phyloP scores from a whole-genome alignment of 2,797 vertebrate species.

The Liparis tanakae region DNA sequence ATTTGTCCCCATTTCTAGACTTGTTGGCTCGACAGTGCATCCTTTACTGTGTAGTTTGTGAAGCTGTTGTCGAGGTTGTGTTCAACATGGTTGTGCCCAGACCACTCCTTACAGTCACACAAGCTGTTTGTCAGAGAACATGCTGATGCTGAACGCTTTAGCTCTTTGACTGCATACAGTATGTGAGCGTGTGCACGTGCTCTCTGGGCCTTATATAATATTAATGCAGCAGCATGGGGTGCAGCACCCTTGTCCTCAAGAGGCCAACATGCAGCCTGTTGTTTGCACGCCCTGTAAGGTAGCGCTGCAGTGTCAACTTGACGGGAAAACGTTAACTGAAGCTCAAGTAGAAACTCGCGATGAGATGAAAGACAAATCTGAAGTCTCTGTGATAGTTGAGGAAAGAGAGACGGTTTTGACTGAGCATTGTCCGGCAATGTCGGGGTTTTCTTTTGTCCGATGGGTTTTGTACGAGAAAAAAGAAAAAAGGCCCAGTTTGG shows the following conservation, averaged over 20 bases:
- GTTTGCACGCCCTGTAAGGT: slow-evolving; percentile 32
- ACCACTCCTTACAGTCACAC: slow-evolving; percentile 30
- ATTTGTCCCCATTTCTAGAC: background rate
- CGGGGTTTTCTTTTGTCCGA: slow-evolving; percentile 18
- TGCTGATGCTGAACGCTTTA: slow-evolving; percentile 45
- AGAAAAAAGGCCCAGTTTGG: slow-evolving; percentile 8
- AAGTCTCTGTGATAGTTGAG: slow-evolving; percentile 13
- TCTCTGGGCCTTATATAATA: slow-evolving; percentile 46
- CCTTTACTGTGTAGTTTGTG: background rate
- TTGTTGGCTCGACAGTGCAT: background rate
- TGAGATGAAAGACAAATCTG: slow-evolving; percentile 34
- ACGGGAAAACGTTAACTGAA: slow-evolving; percentile 58
- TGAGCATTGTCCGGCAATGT: background rate
- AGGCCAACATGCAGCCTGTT: slow-evolving; percentile 25
- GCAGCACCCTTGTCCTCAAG: slow-evolving; percentile 26
- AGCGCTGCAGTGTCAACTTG: slow-evolving; percentile 47
- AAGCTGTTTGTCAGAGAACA: slow-evolving; percentile 43
- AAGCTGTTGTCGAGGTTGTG: slow-evolving; percentile 19
- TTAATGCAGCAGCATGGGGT: slow-evolving; percentile 57
- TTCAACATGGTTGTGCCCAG: background rate
- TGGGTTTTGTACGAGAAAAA: background rate
- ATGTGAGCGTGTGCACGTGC: slow-evolving; percentile 16
- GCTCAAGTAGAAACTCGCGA: slow-evolving; percentile 45
- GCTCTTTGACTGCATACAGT: slow-evolving; percentile 12
- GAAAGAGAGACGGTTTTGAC: slow-evolving; percentile 2